Percentiles rank a stretch among this genome's conserved stretches.
Evolutionary conservation across 2,797 vertebrate species (phyloP).

Genomic region (Sarcoramphus papa): DNA sequence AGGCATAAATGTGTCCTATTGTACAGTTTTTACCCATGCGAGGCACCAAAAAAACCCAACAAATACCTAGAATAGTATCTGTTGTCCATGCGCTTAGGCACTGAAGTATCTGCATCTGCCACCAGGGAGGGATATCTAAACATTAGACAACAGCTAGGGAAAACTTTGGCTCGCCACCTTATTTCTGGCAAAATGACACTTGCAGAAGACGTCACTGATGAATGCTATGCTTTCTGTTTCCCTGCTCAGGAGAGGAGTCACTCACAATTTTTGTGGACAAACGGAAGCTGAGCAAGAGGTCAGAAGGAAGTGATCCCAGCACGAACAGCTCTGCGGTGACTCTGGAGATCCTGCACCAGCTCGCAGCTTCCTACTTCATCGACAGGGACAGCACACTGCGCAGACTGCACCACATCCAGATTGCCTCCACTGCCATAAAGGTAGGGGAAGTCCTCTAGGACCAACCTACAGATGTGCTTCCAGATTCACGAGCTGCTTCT

Average conservation of each 20-base stretch:
- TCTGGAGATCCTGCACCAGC: constrained; percentile 91
- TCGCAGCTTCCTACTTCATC: constrained; percentile 96
- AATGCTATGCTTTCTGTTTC: neutral
- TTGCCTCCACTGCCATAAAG: constrained; percentile 96
- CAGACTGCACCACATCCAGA: constrained; percentile 94
- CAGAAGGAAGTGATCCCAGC: constrained; percentile 82
- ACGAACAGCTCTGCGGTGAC: constrained; percentile 85
- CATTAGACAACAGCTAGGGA: neutral
- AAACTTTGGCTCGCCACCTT: neutral
- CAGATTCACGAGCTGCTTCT: neutral
- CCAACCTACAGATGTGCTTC: no score
- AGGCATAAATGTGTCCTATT: neutral
- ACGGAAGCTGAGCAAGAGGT: constrained; percentile 89
- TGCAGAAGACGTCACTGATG: neutral
- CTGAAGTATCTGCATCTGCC: neutral
- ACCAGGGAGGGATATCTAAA: neutral
- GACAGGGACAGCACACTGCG: constrained; percentile 93
- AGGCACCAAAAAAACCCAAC: neutral
- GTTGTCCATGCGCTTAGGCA: neutral
- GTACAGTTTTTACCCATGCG: neutral
- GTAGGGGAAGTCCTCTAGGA: constrained; percentile 64
- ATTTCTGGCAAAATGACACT: neutral
- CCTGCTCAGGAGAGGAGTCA: constrained; percentile 89
- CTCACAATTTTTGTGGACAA: constrained; percentile 98
- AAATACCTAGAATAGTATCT: neutral